Base-by-base conservation (phyloP, 2,888 invertebrate species). In the Polyommatus iphigenia region DNA sequence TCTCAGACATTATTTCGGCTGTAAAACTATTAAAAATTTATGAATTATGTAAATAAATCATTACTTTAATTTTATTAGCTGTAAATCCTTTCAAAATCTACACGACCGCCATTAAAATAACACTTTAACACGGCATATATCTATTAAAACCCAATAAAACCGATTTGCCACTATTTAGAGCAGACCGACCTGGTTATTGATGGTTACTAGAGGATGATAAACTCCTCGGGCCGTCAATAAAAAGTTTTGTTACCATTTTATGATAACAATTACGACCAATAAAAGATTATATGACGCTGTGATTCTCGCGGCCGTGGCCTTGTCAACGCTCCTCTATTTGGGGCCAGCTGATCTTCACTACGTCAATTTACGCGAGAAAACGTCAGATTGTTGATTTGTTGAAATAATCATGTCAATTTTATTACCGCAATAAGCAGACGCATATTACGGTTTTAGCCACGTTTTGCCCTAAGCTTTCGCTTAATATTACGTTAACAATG, bases 191-290 rank as follows among this genome's bases (percentile, higher is more conserved):
- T 90, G 85, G 88, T 91, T 82, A 81, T 72, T 80, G 80, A 79
- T 80, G 80, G 81, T 81, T 87, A 87, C 90, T 89, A 87, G 87
- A 85, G 87, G 86, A 91, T 90, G 91, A 92, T 92, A 91, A 90
- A 93, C 89, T 89, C 87, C 91, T 92, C 91, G 91, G 92, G 91
- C 90, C 87, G 90, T 90, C 90, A 91, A 89, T 93, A 91, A 94
- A 91, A 91, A 91, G 89, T 92, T 93, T 93, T 93, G 93, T 93
- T 92, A 91, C 91, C 87, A 91, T 92, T 94, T 94, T 93, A 94
- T 90, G 92, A 91, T 92, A 92, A 92, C 93, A 93, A 94, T 93
- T 94, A 94, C 90, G 93, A 92, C 89, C 93, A 89, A 93, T 94
- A 93, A 94, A 93, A 91, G 91, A 92, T 92, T 92, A 93, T 93